Base-by-base conservation (phyloP, 2,797 vertebrate genomes). In the Notolabrus celidotus region DNA sequence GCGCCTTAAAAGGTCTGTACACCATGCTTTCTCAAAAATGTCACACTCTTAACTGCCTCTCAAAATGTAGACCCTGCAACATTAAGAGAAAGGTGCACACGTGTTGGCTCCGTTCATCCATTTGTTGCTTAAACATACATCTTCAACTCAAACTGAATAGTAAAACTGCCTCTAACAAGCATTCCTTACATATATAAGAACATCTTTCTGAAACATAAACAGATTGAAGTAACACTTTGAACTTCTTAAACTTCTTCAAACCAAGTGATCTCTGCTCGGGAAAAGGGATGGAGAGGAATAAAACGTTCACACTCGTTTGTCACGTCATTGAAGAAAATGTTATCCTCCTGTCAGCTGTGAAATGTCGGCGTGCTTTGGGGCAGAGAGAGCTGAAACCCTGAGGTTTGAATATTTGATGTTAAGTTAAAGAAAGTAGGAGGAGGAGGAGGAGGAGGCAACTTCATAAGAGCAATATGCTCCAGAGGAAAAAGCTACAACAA, bases 21-120 rank as follows among this genome's bases (percentile, higher is more conserved):
- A 55, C 39, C 67, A 63, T 16, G 69, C 79, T 80, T 86, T 83
- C 72, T 77, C 46, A 90, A 88, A 90, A 91, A 91, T 89, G 88
- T 89, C 90, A 91, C 76, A 77, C 71, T 84, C 79, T 77, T 83
- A 77, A 88, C 67, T 61, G 80, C 77, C 67, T 88, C 80, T 86
- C 71, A 79, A 86, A 88, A 75, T 68, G 74, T 60, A 71, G 72
- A 76, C 77, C 65, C 50, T 57, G 84, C 29, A 66, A 64, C 64
- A 79, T 85, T 65, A 68, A 54, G 74, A 54, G 74, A 80, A 71
- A 29, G 60, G 11, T 5, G 27, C n/a, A 65, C 57, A 73, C 38
- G 38, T 63, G 72, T 66, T n/a, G 27, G 29, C 29, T 58, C 67
- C 76, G 72, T 72, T 77, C 38, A 72, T 74, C 67, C 43, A 45